These are phyloP conservation scores for Petrocephalus microphthalmus DNA, from an alignment of 2,113 vertebrate genomes.

Conservation along the genomic window DNA sequence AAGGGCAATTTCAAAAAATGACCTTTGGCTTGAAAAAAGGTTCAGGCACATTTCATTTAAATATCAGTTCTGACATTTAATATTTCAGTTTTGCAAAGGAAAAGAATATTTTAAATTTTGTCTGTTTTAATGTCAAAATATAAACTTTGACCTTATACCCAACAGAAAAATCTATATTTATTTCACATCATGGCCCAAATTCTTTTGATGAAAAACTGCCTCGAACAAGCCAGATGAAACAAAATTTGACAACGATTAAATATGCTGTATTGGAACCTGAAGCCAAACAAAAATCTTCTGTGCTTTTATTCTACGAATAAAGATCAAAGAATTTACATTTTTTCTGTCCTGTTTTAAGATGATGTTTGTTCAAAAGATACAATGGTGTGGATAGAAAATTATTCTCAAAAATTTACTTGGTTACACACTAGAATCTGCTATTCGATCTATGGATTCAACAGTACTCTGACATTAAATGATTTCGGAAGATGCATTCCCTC, in stretches of 20 bases:
- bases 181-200: neutral
- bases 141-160: neutral
- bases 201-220: neutral
- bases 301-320: neutral
- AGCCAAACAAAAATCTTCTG: neutral
- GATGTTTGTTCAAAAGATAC: neutral
- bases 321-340: neutral
- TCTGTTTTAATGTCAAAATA: neutral
- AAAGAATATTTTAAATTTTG: neutral
- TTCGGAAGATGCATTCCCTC: neutral
- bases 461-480: neutral
- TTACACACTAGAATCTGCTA: neutral
- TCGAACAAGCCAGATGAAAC: neutral
- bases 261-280: neutral
- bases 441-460: neutral
- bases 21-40: neutral
- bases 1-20: neutral
- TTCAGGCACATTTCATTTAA: neutral
- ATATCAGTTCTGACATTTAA: neutral
- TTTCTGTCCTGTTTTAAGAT: neutral
- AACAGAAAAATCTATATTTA: neutral
- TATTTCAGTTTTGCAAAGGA: neutral
- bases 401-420: neutral
- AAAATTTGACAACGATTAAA: neutral
- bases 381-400: neutral